Conservation (phyloP, 2,888 invertebrate genomes). For the Eupithecia abbreviata region DNA sequence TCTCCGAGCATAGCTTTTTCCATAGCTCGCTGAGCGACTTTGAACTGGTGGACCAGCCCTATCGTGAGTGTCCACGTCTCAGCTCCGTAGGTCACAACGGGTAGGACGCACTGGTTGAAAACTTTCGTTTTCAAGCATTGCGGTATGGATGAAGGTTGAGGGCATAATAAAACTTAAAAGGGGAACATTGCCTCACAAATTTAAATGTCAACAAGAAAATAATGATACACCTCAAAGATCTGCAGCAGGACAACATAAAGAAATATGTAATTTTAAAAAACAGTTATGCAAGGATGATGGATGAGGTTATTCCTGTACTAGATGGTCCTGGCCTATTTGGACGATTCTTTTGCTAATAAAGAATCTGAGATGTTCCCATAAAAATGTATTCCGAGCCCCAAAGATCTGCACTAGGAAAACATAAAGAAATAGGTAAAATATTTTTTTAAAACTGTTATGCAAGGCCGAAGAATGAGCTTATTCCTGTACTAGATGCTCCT, state of each 20-base stretch:
- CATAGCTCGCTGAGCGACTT: too few relatives aligned
- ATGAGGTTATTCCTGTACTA: not conserved
- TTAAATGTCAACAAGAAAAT: not conserved
- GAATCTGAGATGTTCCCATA: not conserved
- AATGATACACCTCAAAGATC: not conserved
- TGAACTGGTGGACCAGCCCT: too few relatives aligned
- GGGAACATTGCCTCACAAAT: not conserved
- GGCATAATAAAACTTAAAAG: not conserved
- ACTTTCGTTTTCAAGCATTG: too few relatives aligned
- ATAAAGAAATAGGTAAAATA: not conserved
- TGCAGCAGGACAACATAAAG: not conserved
- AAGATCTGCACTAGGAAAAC: too few relatives aligned
- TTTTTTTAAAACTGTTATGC: not conserved
- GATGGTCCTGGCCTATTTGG: not conserved
- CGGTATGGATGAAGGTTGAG: too few relatives aligned
- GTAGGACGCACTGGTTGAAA: too few relatives aligned
- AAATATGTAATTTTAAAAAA: not conserved
- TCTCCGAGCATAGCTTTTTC: too few relatives aligned
- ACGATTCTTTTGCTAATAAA: not conserved
- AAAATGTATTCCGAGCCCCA: too few relatives aligned
- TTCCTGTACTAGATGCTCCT: not conserved
- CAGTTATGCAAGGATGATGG: not conserved
- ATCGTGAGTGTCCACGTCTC: too few relatives aligned
- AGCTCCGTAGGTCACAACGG: too few relatives aligned
- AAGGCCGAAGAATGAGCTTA: too few relatives aligned